Base-by-base conservation (phyloP, 2,797 vertebrate genomes). In the Sternotherus odoratus region DNA sequence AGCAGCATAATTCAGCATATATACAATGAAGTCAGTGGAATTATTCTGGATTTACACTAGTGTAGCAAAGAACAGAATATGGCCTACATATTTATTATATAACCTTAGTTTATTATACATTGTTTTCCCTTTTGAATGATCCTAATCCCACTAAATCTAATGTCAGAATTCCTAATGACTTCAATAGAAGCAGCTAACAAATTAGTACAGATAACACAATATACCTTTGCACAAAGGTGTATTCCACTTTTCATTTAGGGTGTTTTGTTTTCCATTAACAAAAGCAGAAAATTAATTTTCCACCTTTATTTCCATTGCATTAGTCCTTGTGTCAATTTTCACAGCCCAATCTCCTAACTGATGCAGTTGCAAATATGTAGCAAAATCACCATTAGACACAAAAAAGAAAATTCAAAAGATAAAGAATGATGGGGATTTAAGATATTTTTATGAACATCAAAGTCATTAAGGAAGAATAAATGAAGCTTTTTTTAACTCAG, bases 31-130 rank as follows among this genome's bases (percentile, higher is more conserved):
- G 56, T 13, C 90, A 87, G 92, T 86, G 75, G 85, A 51, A 46
- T 84, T 89, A 50, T 0, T 17, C 9, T 82, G 24, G 90, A 82
- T 94, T 92, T 89, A 19, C 89, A 89, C 77, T 24, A 83, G 24
- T 77, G 57, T 4, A 75, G 85, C n/a, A 57, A 56, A 57, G 49
- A 85, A n/a, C 72, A 88, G 48, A 92, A 46, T 2, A 80, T 77
- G 3, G 12, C 28, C 7, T 11, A 8, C 8, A 36, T 12, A 8
- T 81, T 90, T 92, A 60, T 77, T 88, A 85, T 90, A 78, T 83
- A 83, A 56, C 26, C 83, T 90, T 77, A 89, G 49, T 88, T 91
- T 77, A 49, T 91, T 94, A 81, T n/a, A 60, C 12, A 83, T 94
- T 92, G 3, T 0, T 92, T 95, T 86, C 81, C n/a, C n/a, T 3